Evolutionary conservation across 2,113 vertebrate genomes (phyloP).

Genomic region (Sebastes fasciatus): DNA sequence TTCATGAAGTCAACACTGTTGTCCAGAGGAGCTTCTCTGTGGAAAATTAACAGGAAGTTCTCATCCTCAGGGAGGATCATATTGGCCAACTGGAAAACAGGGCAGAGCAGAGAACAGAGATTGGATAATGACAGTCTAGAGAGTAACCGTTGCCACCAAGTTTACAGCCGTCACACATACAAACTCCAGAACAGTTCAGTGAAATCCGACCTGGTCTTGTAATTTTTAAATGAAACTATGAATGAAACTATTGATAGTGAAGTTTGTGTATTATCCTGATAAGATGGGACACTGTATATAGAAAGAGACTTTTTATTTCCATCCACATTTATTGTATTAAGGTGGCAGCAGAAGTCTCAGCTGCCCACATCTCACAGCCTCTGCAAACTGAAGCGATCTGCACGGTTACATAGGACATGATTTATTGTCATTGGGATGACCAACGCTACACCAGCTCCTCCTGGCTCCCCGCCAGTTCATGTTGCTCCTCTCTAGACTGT

Average conservation of each 20-base stretch:
- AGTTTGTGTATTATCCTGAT: background rate
- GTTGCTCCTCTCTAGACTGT: constrained; percentile 13
- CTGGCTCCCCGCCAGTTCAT: constrained; percentile 44
- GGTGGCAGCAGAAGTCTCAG: background rate
- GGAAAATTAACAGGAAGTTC: constrained; percentile 95
- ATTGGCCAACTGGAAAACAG: constrained; percentile 87
- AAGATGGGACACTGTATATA: background rate
- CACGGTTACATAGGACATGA: background rate
- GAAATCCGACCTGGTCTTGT: background rate
- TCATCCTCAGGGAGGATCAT: constrained; percentile 94
- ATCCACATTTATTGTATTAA: background rate
- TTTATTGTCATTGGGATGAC: background rate
- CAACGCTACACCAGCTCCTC: background rate
- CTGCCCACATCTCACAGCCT: background rate
- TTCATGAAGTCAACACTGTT: constrained; percentile 98
- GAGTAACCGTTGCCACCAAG: background rate
- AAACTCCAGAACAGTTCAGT: background rate
- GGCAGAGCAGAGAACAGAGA: constrained; percentile 1
- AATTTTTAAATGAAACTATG: too few species aligned
- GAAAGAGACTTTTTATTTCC: background rate
- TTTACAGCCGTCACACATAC: background rate
- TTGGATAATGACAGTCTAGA: background rate
- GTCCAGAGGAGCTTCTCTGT: constrained; percentile 91
- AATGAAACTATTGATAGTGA: background rate
- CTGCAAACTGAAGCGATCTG: background rate